Evolutionary conservation across 2,113 vertebrate genomes (phyloP).

Genomic region (Origma solitaria): DNA sequence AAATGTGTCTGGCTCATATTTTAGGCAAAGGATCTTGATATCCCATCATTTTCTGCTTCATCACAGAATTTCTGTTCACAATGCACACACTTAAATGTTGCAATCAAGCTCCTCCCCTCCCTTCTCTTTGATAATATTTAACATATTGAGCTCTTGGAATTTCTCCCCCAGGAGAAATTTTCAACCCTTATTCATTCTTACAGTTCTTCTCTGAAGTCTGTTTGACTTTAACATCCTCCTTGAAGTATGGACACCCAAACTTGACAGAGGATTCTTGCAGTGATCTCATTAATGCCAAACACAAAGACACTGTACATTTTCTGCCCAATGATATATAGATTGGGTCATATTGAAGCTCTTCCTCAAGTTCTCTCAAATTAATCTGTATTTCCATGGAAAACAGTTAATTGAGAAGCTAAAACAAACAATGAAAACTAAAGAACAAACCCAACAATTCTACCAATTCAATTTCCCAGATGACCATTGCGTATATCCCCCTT

Average conservation of each 20-base stretch:
- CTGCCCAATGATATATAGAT: not conserved
- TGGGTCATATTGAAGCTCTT: not conserved
- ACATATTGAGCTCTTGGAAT: not conserved
- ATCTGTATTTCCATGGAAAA: not conserved
- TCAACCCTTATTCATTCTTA: not conserved
- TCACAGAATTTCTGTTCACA: not conserved
- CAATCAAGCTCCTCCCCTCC: not conserved
- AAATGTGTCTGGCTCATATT: not conserved
- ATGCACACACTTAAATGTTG: not conserved
- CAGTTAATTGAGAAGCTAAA: not conserved
- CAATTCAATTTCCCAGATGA: not conserved
- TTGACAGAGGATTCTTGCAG: not conserved
- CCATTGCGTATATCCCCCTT: accelerated
- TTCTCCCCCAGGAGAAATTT: not conserved
- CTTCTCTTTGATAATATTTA: not conserved
- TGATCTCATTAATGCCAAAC: not conserved
- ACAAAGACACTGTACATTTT: not conserved
- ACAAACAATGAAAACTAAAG: not conserved
- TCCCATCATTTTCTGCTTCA: not conserved
- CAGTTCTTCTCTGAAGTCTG: not conserved
- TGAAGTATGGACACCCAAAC: not conserved
- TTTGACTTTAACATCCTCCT: not conserved
- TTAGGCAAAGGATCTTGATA: not conserved
- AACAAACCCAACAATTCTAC: not conserved
- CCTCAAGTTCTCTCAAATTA: not conserved